phyloP scores from a whole-genome alignment of 1,140 invertebrate species.

The Triops longicaudatus region DNA sequence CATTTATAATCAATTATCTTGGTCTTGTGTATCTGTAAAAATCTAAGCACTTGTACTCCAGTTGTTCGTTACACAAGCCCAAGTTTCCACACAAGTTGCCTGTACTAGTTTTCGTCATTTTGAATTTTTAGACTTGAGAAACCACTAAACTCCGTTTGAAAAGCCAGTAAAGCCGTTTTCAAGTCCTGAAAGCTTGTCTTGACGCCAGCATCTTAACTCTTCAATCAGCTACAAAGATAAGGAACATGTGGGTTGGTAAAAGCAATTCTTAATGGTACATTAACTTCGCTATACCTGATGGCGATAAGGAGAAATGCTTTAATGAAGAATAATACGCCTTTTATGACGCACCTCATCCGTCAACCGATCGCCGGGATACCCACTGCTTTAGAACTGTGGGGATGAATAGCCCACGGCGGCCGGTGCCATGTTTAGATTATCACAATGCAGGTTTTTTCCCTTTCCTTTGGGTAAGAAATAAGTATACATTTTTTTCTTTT shows the following conservation, averaged over 20 bases:
- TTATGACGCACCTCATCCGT: conserved; percentile 11
- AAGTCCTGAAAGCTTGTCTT: neutral
- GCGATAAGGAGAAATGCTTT: conserved; percentile 1
- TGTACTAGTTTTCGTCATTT: too few relatives aligned
- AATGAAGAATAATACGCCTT: conserved; percentile 13
- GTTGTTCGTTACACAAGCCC: too few relatives aligned
- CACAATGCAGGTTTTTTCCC: neutral
- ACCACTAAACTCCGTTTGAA: neutral
- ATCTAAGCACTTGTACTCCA: too few relatives aligned
- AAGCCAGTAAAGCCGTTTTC: neutral
- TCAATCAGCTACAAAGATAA: conserved; percentile 5
- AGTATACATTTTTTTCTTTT: neutral
- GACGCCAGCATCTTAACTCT: conserved; percentile 10
- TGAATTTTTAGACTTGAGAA: neutral
- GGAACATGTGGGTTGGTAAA: conserved; percentile 11
- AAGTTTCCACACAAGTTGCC: too few relatives aligned
- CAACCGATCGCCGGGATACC: conserved; percentile 9
- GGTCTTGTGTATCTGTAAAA: too few relatives aligned
- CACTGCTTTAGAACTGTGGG: neutral
- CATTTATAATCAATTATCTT: too few relatives aligned
- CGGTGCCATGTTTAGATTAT: neutral
- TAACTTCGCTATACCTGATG: conserved; percentile 2
- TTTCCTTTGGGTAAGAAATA: neutral
- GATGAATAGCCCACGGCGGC: conserved; percentile 6
- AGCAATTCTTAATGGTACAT: conserved; percentile 15